Conservation (phyloP, 2,888 invertebrate species). For the Pinctada fucata region DNA sequence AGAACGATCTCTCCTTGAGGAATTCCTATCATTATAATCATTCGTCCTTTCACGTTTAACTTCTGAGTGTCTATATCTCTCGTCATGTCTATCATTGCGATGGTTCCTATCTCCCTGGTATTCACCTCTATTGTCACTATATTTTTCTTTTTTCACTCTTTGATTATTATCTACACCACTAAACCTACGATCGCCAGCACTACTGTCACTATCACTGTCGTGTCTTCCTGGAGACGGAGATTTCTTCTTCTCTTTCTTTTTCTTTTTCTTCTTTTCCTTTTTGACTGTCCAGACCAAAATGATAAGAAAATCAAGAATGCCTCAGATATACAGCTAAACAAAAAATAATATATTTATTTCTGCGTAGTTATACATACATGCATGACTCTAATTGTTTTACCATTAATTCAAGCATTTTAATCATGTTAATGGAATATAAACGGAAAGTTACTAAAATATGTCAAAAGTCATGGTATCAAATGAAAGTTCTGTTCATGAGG, state of each 20-base stretch:
- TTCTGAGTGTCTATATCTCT: not conserved
- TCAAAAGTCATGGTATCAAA: no score
- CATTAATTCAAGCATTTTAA: no score
- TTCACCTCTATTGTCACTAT: slow-evolving; percentile 9
- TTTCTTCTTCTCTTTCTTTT: slow-evolving; percentile 56
- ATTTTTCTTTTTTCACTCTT: slow-evolving; percentile 18
- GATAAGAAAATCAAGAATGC: no score
- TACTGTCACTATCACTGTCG: slow-evolving; percentile 29
- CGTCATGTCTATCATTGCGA: slow-evolving; percentile 9
- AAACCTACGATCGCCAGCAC: slow-evolving; percentile 1
- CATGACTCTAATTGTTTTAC: no score
- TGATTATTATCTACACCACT: slow-evolving; percentile 4
- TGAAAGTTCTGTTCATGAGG: no score
- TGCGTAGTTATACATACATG: no score
- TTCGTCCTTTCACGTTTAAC: slow-evolving; percentile 10
- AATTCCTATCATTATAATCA: not conserved
- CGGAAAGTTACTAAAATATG: no score
- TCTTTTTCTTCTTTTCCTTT: slow-evolving; percentile 60
- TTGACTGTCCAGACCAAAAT: slow-evolving; percentile 36
- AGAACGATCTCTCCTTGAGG: slow-evolving; percentile 1
- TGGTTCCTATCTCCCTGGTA: slow-evolving; percentile 12
- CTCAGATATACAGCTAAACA: no score
- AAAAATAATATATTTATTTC: no score
- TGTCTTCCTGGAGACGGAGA: no score
- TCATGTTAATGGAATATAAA: no score